A percentile compares a stretch with the other conserved stretches of the same genome.
Evolutionary conservation across 2,797 vertebrate genomes (phyloP).

Genomic region (Micropoecilia bifurca): DNA sequence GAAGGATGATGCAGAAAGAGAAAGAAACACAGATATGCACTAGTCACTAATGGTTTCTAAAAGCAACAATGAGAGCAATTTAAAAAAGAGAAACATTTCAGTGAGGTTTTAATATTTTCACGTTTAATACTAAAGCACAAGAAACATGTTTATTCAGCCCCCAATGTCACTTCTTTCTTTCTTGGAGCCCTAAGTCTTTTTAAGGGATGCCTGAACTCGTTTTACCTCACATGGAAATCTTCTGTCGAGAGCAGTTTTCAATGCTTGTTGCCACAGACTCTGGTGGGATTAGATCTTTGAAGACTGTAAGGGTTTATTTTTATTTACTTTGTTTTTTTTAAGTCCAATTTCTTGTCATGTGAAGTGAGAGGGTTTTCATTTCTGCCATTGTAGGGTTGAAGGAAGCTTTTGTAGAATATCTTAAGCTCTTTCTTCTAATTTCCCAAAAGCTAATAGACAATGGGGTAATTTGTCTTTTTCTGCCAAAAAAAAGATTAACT

Average conservation of each 20-base stretch:
- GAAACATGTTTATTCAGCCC: not conserved
- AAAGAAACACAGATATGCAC: not conserved
- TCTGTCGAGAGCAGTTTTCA: not conserved
- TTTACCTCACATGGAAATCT: not conserved
- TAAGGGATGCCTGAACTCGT: not conserved
- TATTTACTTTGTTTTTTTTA: not conserved
- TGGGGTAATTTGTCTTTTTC: not conserved
- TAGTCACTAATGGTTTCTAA: not conserved
- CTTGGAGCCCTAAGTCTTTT: not conserved
- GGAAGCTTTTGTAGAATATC: not conserved
- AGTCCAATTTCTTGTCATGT: not conserved
- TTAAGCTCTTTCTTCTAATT: not conserved
- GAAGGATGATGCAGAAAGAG: not conserved
- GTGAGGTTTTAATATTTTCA: not conserved
- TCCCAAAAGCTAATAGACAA: not conserved
- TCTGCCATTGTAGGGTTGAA: not conserved
- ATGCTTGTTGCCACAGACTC: not conserved
- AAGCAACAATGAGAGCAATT: not conserved
- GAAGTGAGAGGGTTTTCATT: not conserved
- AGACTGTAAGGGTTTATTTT: not conserved
- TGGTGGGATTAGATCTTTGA: not conserved
- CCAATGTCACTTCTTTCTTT: not conserved
- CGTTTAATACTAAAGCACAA: slow-evolving; percentile 7
- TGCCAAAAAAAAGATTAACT: not conserved
- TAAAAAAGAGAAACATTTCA: not conserved